Conservation (phyloP, 2,113 vertebrate genomes). For the Carettochelys insculpta region DNA sequence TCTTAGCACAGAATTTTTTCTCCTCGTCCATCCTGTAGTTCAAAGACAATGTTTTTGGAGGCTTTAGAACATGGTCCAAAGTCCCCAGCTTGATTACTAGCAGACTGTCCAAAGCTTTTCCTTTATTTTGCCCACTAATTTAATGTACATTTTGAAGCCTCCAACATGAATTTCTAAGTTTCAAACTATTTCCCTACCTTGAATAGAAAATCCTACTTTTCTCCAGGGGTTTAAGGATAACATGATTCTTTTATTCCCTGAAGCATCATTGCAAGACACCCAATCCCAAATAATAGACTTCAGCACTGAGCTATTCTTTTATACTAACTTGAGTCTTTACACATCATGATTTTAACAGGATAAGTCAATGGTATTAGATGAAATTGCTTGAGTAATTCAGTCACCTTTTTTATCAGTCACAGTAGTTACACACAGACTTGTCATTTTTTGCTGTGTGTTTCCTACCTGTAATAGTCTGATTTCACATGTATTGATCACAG, state of each 20-base stretch:
- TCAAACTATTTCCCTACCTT: neutral
- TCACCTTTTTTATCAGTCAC: neutral
- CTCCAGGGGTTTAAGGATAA: neutral
- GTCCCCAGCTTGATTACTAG: neutral
- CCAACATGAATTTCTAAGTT: neutral
- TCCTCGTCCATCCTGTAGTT: neutral
- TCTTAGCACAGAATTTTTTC: neutral
- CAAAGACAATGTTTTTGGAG: neutral
- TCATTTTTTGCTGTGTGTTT: neutral
- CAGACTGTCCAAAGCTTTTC: neutral
- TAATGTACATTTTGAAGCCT: neutral
- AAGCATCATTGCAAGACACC: neutral
- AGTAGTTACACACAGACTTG: fast-evolving
- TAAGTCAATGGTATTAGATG: neutral
- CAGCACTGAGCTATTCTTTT: neutral
- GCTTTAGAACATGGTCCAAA: neutral
- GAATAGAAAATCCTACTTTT: neutral
- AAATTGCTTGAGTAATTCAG: neutral
- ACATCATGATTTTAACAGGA: no score
- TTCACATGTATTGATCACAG: neutral
- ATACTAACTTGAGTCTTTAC: neutral
- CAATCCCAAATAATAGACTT: neutral
- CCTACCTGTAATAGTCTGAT: neutral
- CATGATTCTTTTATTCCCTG: neutral
- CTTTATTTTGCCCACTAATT: neutral